phyloP scores from a whole-genome alignment of 2,113 vertebrate genomes.

The Anhinga rufa region DNA sequence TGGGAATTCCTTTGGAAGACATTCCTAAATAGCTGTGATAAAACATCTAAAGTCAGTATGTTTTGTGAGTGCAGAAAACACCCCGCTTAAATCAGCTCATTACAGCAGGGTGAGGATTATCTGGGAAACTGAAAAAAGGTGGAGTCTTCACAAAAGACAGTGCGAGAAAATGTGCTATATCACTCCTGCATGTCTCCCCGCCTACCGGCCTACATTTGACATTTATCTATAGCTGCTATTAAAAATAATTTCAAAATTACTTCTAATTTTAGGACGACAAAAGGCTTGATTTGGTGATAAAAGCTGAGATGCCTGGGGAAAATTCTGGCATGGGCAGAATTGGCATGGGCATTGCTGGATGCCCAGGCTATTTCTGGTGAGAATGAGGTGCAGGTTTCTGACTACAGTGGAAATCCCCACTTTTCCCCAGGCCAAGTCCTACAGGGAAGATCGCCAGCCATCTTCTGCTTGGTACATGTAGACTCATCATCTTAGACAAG shows the following conservation, averaged over 20 bases:
- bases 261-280: not conserved
- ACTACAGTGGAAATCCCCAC: not conserved
- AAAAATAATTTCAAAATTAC: constrained; percentile 21
- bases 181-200: not conserved
- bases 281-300: not conserved
- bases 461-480: not conserved
- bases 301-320: not conserved
- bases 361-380: not conserved
- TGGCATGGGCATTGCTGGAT: not conserved
- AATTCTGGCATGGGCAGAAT: not conserved
- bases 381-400: not conserved
- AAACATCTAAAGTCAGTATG: not conserved
- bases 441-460: not conserved
- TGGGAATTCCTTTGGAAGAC: not conserved
- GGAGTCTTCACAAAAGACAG: not conserved
- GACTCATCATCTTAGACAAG: not conserved
- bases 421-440: not conserved
- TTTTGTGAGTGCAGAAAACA: not conserved
- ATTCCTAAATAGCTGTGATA: not conserved
- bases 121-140: not conserved
- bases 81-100: not conserved
- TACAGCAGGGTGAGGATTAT: not conserved
- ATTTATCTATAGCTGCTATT: not conserved
- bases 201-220: not conserved
- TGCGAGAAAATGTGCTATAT: not conserved